phyloP scores from a whole-genome alignment of 2,888 invertebrate species.

The Busseola fusca region DNA sequence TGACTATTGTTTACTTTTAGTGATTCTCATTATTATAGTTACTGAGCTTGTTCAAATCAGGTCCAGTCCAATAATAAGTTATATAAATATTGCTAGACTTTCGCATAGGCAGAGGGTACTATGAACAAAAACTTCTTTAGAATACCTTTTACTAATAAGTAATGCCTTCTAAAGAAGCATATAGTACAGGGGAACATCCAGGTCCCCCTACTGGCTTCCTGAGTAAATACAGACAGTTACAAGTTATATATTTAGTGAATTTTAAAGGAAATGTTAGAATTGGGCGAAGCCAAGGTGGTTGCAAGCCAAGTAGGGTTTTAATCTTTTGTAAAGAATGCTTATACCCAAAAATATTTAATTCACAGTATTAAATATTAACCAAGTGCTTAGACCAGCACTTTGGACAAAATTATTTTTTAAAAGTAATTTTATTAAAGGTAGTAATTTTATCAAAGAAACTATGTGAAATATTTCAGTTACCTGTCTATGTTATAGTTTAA shows the following conservation, averaged over 20 bases:
- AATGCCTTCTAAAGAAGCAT: too few relatives aligned
- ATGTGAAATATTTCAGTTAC: slow-evolving; percentile 1
- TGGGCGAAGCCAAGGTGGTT: not conserved
- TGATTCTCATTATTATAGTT: not conserved
- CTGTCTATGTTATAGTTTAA: slow-evolving; percentile 9
- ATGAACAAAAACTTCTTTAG: too few relatives aligned
- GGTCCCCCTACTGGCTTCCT: too few relatives aligned
- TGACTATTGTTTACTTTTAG: not conserved
- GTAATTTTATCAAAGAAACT: not conserved
- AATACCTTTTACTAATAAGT: too few relatives aligned
- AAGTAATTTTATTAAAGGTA: not conserved
- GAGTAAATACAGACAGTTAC: too few relatives aligned
- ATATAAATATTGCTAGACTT: too few relatives aligned
- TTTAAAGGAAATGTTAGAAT: not conserved
- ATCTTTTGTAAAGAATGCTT: too few relatives aligned
- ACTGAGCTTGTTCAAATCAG: not conserved
- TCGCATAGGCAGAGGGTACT: too few relatives aligned
- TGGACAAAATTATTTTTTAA: too few relatives aligned
- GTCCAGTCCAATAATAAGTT: not conserved
- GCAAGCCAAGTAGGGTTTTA: not conserved
- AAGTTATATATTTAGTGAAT: slow-evolving; percentile 4
- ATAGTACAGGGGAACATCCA: too few relatives aligned
- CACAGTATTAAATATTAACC: not conserved
- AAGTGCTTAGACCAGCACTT: not conserved
- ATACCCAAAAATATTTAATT: not conserved